Evolutionary conservation across 2,113 vertebrate species (phyloP).

Genomic region (Poeciliopsis turrubarensis): DNA sequence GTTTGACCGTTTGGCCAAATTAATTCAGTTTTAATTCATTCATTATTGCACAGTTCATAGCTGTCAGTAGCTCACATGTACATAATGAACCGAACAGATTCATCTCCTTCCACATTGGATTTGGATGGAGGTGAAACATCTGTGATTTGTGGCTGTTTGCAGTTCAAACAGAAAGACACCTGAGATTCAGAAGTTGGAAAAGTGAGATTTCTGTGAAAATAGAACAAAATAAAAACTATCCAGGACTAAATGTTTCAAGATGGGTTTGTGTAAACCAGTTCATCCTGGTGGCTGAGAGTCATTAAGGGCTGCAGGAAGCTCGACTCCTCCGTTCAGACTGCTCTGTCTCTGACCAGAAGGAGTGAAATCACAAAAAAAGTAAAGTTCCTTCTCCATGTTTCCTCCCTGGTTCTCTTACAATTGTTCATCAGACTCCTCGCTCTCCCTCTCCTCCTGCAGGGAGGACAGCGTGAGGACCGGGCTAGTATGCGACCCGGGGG

Average conservation of each 20-base stretch:
- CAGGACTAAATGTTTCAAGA: slow-evolving; percentile 57
- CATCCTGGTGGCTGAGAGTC: slow-evolving; percentile 44
- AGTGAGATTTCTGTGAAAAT: slow-evolving; percentile 53
- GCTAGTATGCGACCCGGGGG: slow-evolving; percentile 46
- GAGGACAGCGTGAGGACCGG: slow-evolving; percentile 69
- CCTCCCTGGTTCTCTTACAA: slow-evolving; percentile 56
- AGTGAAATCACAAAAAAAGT: slow-evolving; percentile 29
- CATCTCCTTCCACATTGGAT: slow-evolving; percentile 19
- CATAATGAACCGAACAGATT: slow-evolving; percentile 25
- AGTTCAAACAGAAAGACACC: slow-evolving; percentile 63
- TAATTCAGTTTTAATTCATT: slow-evolving; percentile 49
- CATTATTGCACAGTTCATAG: slow-evolving; percentile 53
- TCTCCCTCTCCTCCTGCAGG: slow-evolving; percentile 74
- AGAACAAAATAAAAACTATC: slow-evolving; percentile 58
- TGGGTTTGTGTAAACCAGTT: slow-evolving; percentile 36
- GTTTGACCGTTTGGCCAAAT: slow-evolving; percentile 42
- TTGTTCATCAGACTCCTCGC: slow-evolving; percentile 75
- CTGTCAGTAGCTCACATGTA: slow-evolving; percentile 25
- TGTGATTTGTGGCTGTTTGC: slow-evolving; percentile 5
- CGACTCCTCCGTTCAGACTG: slow-evolving; percentile 34
- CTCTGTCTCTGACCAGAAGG: slow-evolving; percentile 39
- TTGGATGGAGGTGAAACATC: slow-evolving; percentile 26
- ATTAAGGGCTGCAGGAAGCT: slow-evolving; percentile 22
- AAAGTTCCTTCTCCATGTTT: slow-evolving; percentile 34
- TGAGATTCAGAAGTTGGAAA: slow-evolving; percentile 73